Evolutionary conservation across 2,113 vertebrate genomes (phyloP).

Genomic region (Oncorhynchus nerka): DNA sequence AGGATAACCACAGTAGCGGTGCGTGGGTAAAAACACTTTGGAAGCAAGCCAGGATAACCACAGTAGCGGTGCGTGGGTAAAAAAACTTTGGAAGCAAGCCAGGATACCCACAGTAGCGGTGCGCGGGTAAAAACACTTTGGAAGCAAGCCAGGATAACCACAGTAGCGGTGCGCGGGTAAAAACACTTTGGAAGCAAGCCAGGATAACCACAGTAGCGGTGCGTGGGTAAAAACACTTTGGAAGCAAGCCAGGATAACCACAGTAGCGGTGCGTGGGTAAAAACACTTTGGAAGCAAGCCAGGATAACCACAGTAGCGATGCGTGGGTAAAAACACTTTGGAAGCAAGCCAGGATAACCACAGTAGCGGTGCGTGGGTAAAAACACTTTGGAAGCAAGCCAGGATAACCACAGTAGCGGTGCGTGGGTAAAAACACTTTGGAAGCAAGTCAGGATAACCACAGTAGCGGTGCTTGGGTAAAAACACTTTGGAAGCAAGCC

Average conservation of each 20-base stretch:
- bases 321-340: no score
- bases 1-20: conserved; percentile 3
- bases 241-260: conserved; percentile 27
- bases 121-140: no score
- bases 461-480: no score
- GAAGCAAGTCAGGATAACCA: conserved; percentile 27
- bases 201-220: conserved; percentile 3
- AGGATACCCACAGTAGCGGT: conserved; percentile 2
- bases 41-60: conserved; percentile 27
- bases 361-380: no score
- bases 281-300: conserved; percentile 2
- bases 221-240: no score
- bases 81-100: conserved; percentile 1
- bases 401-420: conserved; percentile 3
- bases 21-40: no score
- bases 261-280: no score
- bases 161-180: no score
- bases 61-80: no score
- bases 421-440: no score
- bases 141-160: conserved; percentile 27
- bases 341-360: conserved; percentile 27
- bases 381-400: conserved; percentile 2
- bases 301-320: conserved; percentile 2
- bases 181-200: conserved; percentile 2
- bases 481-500: conserved; percentile 2